Percentiles rank a stretch among this genome's conserved stretches.
phyloP scores from a whole-genome alignment of 2,113 vertebrate species.

The Sakesphorus luctuosus region DNA sequence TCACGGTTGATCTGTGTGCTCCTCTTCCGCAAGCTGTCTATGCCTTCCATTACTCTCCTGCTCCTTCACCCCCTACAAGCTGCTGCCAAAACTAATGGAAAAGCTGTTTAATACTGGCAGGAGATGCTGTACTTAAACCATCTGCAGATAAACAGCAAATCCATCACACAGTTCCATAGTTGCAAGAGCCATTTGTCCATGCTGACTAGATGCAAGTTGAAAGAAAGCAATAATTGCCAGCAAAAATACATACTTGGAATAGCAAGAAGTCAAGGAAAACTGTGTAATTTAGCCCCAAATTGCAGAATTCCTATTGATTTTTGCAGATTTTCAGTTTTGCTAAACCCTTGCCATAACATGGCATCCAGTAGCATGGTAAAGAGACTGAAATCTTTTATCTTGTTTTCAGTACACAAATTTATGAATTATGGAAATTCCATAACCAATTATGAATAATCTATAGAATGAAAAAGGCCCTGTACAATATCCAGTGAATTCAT shows the following conservation, averaged over 20 bases:
- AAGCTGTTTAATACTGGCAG: background rate
- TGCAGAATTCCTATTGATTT: background rate
- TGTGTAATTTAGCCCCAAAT: background rate
- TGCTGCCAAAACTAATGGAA: background rate
- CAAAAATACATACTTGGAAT: background rate
- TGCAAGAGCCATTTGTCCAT: background rate
- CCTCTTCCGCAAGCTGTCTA: background rate
- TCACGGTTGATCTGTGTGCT: background rate
- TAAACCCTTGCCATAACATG: background rate
- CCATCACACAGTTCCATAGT: background rate
- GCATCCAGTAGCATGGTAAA: background rate
- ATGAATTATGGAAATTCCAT: conserved; percentile 5
- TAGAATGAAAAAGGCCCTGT: conserved; percentile 11
- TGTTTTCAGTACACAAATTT: background rate
- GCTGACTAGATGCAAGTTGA: background rate
- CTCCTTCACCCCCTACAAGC: background rate
- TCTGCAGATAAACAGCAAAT: background rate
- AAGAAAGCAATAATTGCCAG: background rate
- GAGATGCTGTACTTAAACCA: background rate
- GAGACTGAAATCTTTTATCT: background rate
- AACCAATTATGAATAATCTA: conserved; percentile 27
- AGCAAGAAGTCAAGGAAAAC: background rate
- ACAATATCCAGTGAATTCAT: background rate
- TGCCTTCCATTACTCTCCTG: background rate
- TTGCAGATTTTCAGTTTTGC: background rate